A percentile compares a stretch with the other conserved stretches of the same genome.
These are phyloP conservation scores for Balanococcus diminutus DNA, from an alignment of 2,888 invertebrate species.

Conservation along the genomic window DNA sequence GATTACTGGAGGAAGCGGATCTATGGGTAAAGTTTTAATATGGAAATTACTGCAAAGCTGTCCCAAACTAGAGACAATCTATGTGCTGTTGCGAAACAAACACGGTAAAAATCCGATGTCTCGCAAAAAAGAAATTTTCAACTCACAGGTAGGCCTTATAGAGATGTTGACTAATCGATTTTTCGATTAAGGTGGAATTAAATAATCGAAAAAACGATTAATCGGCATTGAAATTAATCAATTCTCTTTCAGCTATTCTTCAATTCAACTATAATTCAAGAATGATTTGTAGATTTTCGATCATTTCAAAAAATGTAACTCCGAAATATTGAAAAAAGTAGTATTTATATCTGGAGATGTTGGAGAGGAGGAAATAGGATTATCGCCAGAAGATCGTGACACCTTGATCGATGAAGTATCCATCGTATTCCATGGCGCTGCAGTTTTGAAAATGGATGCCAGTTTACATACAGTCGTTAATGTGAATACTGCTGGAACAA, in stretches of 20 bases:
- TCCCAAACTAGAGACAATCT: conserved; percentile 68
- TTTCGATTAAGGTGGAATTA: neutral
- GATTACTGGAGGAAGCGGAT: conserved; percentile 71
- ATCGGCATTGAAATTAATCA: neutral
- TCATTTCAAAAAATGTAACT: conserved; percentile 69
- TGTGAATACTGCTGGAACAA: conserved; percentile 88
- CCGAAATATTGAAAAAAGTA: conserved; percentile 75
- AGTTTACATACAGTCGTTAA: conserved; percentile 84
- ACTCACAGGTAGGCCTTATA: conserved; percentile 67
- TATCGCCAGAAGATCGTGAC: conserved; percentile 68
- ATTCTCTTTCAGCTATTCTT: too few relatives aligned
- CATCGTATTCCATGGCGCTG: conserved; percentile 90
- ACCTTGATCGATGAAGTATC: conserved; percentile 73
- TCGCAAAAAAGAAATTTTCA: conserved; percentile 73
- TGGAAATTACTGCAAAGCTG: conserved; percentile 73
- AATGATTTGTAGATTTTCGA: conserved; percentile 52
- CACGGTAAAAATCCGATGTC: conserved; percentile 69
- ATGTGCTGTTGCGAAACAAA: conserved; percentile 70
- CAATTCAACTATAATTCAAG: neutral
- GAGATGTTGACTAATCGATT: neutral
- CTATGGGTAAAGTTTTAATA: conserved; percentile 71
- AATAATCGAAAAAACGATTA: too few relatives aligned
- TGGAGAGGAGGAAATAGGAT: conserved; percentile 69
- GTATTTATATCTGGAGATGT: conserved; percentile 78
- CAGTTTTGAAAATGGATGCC: too few relatives aligned